A percentile compares a stretch with the other conserved stretches of the same genome.
phyloP scores from a whole-genome alignment of 2,113 vertebrate genomes.

The Penelope pileata region DNA sequence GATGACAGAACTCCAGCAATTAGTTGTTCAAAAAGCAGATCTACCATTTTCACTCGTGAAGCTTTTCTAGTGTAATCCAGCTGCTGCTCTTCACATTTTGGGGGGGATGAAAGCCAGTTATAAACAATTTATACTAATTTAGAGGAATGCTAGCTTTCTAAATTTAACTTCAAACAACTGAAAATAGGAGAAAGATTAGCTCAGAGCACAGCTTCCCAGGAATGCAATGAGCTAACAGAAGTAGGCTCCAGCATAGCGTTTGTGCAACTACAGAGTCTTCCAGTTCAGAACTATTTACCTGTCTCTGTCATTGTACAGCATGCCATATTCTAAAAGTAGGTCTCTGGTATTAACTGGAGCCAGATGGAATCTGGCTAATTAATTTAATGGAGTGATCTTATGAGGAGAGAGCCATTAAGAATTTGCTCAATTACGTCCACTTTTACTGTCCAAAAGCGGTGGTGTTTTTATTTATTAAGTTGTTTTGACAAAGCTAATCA shows the following conservation, averaged over 20 bases:
- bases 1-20: not conserved
- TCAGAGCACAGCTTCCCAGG: not conserved
- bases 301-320: not conserved
- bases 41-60: not conserved
- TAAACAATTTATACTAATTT: not conserved
- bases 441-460: not conserved
- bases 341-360: not conserved
- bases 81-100: not conserved
- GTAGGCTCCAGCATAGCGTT: not conserved
- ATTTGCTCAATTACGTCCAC: not conserved
- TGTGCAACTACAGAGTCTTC: not conserved
- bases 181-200: not conserved
- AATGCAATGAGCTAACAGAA: not conserved
- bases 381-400: not conserved
- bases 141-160: not conserved
- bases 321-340: not conserved
- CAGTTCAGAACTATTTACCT: not conserved
- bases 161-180: not conserved
- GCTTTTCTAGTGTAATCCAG: not conserved
- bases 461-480: not conserved
- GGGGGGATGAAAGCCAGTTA: rapidly evolving
- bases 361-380: not conserved
- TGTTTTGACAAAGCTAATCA: not conserved
- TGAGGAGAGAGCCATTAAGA: not conserved
- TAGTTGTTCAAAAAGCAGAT: not conserved